Evolutionary conservation across 2,797 vertebrate genomes (phyloP).

Genomic region (Buphagus erythrorhynchus): DNA sequence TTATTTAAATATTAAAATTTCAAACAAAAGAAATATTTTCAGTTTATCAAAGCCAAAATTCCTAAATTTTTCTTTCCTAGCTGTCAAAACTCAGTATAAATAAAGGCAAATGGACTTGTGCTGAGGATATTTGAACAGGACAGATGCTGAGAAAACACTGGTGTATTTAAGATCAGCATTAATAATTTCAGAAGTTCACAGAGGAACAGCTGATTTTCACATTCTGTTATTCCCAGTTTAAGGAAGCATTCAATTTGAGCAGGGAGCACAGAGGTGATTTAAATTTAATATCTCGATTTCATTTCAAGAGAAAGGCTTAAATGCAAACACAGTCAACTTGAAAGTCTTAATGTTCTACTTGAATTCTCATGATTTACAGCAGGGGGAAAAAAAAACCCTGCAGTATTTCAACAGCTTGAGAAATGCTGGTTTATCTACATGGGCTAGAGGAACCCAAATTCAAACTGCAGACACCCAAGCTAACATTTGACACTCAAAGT

Average conservation of each 20-base stretch:
- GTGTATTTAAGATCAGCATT: background rate
- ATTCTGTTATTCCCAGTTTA: background rate
- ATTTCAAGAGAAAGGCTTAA: constrained; percentile 40
- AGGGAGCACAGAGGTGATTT: constrained; percentile 17
- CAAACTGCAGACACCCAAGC: background rate
- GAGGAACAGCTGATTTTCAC: constrained; percentile 4
- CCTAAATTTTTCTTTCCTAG: background rate
- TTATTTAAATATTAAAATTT: background rate
- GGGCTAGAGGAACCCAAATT: background rate
- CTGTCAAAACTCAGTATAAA: background rate
- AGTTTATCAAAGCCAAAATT: background rate
- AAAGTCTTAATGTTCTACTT: constrained; percentile 47
- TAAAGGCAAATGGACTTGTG: background rate
- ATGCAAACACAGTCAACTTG: constrained; percentile 14
- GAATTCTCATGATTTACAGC: constrained; percentile 42
- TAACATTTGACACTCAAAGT: background rate
- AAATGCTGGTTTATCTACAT: background rate
- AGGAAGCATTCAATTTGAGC: constrained; percentile 5
- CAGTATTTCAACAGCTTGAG: background rate
- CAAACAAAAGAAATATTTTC: background rate
- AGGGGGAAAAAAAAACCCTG: background rate
- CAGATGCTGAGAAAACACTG: background rate
- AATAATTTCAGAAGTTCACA: background rate
- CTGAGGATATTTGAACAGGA: background rate
- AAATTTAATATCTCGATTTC: constrained; percentile 16